Percentiles rank a stretch among this genome's conserved stretches.
These are phyloP conservation scores for Sebastes iracundus DNA, from an alignment of 2,797 vertebrate species.

Conservation along the genomic window DNA sequence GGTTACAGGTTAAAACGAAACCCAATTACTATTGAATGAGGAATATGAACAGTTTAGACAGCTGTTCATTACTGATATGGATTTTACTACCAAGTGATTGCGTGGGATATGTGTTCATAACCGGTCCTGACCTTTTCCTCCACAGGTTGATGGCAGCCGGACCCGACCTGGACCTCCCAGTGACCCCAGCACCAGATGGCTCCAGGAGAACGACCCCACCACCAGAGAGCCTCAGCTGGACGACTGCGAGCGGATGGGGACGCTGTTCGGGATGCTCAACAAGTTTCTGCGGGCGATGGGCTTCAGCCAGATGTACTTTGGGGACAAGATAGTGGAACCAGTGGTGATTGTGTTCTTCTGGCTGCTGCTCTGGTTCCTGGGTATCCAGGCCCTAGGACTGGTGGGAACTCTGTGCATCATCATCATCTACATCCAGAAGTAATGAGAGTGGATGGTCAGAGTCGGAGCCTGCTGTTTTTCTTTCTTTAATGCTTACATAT, in stretches of 20 bases:
- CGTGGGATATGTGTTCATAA: neutral
- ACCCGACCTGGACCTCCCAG: neutral
- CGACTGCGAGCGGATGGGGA: slow-evolving; percentile 95
- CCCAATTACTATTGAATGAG: too few relatives aligned
- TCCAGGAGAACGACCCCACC: slow-evolving; percentile 32
- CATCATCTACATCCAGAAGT: slow-evolving; percentile 96
- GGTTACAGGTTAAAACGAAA: too few relatives aligned
- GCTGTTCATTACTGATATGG: too few relatives aligned
- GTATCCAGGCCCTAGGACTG: slow-evolving; percentile 93
- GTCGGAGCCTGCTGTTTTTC: neutral
- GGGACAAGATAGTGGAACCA: slow-evolving; percentile 94
- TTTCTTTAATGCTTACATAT: neutral
- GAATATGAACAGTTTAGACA: too few relatives aligned
- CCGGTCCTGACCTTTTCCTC: neutral
- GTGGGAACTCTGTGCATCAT: slow-evolving; percentile 96
- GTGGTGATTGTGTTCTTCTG: slow-evolving; percentile 94
- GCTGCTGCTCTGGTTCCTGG: slow-evolving; percentile 96
- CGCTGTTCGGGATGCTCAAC: slow-evolving; percentile 95
- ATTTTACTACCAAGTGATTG: neutral
- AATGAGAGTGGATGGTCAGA: slow-evolving; percentile 3
- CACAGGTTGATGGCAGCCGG: slow-evolving; percentile 37
- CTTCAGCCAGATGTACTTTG: slow-evolving; percentile 96
- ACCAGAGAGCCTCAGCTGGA: slow-evolving; percentile 79
- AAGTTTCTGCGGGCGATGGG: slow-evolving; percentile 91
- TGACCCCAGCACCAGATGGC: slow-evolving; percentile 16